These are phyloP conservation scores for Criorhina ranunculi DNA, from an alignment of 2,888 invertebrate species.

Conservation along the genomic window DNA sequence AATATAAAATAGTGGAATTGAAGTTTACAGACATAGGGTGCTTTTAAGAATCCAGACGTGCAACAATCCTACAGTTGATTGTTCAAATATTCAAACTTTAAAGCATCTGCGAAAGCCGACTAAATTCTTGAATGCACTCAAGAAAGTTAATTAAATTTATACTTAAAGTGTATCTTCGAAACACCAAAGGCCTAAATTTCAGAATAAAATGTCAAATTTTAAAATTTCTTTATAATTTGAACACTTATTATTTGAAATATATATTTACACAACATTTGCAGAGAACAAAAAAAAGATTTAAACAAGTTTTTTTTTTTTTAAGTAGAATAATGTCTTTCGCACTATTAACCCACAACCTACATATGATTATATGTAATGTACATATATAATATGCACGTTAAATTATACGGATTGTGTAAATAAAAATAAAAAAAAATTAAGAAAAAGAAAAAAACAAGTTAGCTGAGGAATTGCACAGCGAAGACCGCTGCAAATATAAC, in stretches of 20 bases:
- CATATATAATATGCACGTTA: conserved; percentile 56
- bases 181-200: too few species aligned
- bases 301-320: background rate
- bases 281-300: background rate
- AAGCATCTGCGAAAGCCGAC: too few species aligned
- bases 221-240: background rate
- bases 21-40: too few species aligned
- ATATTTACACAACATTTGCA: conserved; percentile 12
- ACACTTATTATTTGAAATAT: conserved; percentile 1
- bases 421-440: conserved; percentile 49
- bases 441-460: too few species aligned
- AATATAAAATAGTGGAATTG: too few species aligned
- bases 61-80: too few species aligned
- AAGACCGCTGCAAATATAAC: conserved; percentile 8
- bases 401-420: conserved; percentile 48
- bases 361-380: conserved; percentile 4
- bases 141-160: too few species aligned
- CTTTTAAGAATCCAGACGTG: too few species aligned
- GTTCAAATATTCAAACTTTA: too few species aligned
- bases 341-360: conserved; percentile 19
- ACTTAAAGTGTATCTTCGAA: too few species aligned
- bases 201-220: too few species aligned
- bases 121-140: too few species aligned
- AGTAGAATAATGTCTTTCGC: conserved; percentile 36
- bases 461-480: conserved; percentile 85